These are phyloP conservation scores for Allolobophora icterica DNA, from an alignment of 2,888 invertebrate genomes.

Conservation along the genomic window DNA sequence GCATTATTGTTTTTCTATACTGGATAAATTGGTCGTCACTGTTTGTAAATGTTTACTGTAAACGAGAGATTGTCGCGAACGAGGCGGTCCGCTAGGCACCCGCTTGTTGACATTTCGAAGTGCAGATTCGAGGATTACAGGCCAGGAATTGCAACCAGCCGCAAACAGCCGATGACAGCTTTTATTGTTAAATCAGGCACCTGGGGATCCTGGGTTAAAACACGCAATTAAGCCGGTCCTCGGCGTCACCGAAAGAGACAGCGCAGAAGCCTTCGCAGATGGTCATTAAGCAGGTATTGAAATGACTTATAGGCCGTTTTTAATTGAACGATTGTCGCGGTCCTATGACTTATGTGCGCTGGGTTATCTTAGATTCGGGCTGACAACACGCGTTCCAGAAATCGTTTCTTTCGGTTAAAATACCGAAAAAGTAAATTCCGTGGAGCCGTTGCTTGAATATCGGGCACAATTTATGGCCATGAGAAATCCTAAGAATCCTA, in stretches of 20 bases:
- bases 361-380: neutral
- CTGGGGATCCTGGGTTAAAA: neutral
- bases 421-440: neutral
- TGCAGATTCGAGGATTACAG: neutral
- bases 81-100: neutral
- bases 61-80: neutral
- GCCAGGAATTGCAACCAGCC: neutral
- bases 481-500: neutral
- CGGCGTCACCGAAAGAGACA: neutral
- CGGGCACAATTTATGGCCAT: neutral
- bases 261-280: neutral
- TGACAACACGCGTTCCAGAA: neutral
- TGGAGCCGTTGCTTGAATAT: neutral
- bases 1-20: neutral
- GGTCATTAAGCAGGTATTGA: slow-evolving; percentile 4
- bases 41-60: slow-evolving; percentile 6
- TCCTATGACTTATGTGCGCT: neutral
- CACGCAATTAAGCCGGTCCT: neutral
- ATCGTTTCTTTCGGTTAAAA: neutral
- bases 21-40: neutral
- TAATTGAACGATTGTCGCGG: neutral
- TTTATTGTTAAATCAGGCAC: neutral
- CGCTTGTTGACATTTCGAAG: neutral
- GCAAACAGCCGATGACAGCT: neutral
- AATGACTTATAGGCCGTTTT: neutral